Conservation (phyloP, 2,888 invertebrate genomes). For the Fissipunctia ypsillon region DNA sequence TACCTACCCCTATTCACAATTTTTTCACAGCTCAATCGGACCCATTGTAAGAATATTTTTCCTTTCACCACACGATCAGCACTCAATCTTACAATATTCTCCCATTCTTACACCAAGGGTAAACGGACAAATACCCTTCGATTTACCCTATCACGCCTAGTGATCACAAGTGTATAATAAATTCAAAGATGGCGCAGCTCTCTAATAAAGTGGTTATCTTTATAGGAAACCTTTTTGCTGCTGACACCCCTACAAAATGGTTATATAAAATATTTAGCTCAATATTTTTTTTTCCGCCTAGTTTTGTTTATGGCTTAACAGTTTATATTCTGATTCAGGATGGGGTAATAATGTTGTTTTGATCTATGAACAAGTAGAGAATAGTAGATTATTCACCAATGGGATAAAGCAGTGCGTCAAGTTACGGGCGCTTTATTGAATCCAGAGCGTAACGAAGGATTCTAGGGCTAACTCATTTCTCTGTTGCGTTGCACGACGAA, state of each 20-base stretch:
- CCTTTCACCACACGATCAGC: background rate
- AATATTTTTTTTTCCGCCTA: slow-evolving; percentile 8
- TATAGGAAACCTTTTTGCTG: slow-evolving; percentile 51
- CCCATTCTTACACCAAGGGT: slow-evolving; percentile 23
- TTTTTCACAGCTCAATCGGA: background rate
- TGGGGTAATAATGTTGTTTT: background rate
- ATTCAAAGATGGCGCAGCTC: slow-evolving; percentile 49
- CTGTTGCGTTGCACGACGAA: too few relatives aligned
- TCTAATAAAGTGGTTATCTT: slow-evolving; percentile 59
- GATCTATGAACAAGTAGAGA: background rate
- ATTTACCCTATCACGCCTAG: slow-evolving; percentile 45
- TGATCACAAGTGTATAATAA: slow-evolving; percentile 57
- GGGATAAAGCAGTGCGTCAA: background rate
- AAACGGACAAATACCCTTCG: slow-evolving; percentile 40
- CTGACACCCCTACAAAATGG: slow-evolving; percentile 43
- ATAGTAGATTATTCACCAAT: background rate
- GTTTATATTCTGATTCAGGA: slow-evolving; percentile 10
- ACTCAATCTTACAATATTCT: slow-evolving; percentile 28
- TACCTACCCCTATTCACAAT: too few relatives aligned
- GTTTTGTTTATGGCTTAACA: slow-evolving; percentile 37
- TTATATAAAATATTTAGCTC: slow-evolving; percentile 46
- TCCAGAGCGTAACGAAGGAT: background rate
- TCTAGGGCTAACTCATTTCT: background rate
- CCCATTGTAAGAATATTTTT: slow-evolving; percentile 11
- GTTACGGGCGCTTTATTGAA: background rate